Base-by-base conservation (phyloP, 2,797 vertebrate species). In the Leptodactylus fallax region DNA sequence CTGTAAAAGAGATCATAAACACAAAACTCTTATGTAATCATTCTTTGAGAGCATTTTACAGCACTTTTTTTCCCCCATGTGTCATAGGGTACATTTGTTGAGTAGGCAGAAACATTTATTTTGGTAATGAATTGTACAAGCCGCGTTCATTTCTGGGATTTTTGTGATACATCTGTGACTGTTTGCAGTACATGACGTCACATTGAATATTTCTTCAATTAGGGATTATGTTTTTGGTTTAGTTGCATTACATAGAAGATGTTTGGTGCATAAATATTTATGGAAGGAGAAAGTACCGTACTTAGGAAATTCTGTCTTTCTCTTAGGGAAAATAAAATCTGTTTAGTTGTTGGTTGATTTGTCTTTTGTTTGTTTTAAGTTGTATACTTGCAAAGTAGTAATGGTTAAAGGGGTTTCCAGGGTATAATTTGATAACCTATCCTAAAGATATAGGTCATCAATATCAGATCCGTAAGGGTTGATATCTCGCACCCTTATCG, bases 1-100 rank as follows among this genome's bases (percentile, higher is more conserved):
- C 25, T n/a, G 45, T 10, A 49, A 27, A 78, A 60, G 13, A 45
- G 61, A 79, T 3, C 36, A 71, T 69, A 79, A 88, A 88, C 81
- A 88, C 27, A 61, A 56, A 83, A 58, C 81, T 60, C 23, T 72
- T 53, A 72, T 80, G 85, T 72, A 80, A 87, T 72, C 67, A 81
- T 72, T 76, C 8, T 63, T 17, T 27, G 45, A 23, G 27, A 25
- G 55, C 55, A 53, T 87, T 55, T 69, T 63, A 74, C 53, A n/a
- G 25, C 65, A 45, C 21, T 86, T 67, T 79, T 79, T 72, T 45
- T 81, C 6, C 56, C 60, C 23, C 78, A 67, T 36, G 51, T 80
- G 85, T 87, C 65, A 81, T 47, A 80, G 27, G 27, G 2, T 27
- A 25, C 25, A 7, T 87, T 60, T 87, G 79, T 61, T 81, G 79